These are phyloP conservation scores for Cistogaster globosa DNA, from an alignment of 2,888 invertebrate species.

Conservation along the genomic window DNA sequence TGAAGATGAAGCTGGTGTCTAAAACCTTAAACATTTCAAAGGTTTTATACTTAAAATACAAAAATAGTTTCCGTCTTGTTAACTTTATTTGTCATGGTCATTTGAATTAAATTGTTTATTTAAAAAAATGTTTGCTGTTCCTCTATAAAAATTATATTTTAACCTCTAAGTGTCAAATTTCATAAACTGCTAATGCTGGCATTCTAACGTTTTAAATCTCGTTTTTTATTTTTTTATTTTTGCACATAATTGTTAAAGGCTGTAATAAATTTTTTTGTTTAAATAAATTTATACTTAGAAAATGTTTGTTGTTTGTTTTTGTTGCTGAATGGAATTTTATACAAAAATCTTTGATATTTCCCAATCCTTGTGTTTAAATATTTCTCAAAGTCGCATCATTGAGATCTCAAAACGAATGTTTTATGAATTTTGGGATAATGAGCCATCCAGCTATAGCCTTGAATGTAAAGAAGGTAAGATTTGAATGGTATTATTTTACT, in stretches of 20 bases:
- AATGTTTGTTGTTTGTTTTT: constrained; percentile 8
- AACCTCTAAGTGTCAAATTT: constrained; percentile 68
- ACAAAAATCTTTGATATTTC: constrained; percentile 72
- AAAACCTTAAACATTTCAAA: neutral
- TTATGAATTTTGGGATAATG: constrained; percentile 73
- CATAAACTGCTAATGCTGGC: constrained; percentile 18
- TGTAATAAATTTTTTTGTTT: constrained; percentile 11
- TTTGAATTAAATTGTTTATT: neutral
- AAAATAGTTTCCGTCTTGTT: constrained; percentile 46
- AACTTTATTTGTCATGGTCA: constrained; percentile 58
- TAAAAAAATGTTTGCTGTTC: neutral
- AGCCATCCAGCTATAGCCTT: constrained; percentile 73
- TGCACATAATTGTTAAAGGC: neutral
- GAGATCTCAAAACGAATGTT: constrained; percentile 72
- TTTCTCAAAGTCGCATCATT: constrained; percentile 71
- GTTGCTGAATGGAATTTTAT: constrained; percentile 72
- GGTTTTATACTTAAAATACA: neutral
- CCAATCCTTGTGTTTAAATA: constrained; percentile 68
- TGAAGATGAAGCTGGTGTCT: too few relatives aligned
- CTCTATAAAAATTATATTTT: constrained; percentile 7
- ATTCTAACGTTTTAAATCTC: constrained; percentile 29
- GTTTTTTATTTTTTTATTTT: too few relatives aligned
- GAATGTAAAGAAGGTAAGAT: constrained; percentile 70
- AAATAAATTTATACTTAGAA: neutral
- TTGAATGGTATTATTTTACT: neutral